Evolutionary conservation across 1,140 invertebrate genomes (phyloP).

Genomic region (Drosophila parvula): DNA sequence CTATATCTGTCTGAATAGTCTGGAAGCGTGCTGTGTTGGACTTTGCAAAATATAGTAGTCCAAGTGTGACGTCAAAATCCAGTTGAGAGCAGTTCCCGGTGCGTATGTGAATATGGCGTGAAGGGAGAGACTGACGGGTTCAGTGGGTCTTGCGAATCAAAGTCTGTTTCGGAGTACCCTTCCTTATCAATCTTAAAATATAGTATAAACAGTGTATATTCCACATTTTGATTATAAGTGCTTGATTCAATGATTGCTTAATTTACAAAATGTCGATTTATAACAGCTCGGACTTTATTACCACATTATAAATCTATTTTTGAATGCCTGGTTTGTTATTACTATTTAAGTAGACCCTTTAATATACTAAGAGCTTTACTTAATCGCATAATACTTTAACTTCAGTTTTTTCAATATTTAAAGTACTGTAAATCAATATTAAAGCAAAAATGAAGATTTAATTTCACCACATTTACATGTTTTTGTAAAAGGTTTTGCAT

Average conservation of each 20-base stretch:
- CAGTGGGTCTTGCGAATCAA: slow-evolving; percentile 22
- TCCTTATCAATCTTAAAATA: slow-evolving; percentile 23
- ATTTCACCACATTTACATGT: neutral
- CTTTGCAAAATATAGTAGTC: slow-evolving; percentile 45
- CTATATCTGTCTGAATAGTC: slow-evolving; percentile 9
- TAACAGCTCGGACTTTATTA: neutral
- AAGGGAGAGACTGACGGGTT: slow-evolving; percentile 11
- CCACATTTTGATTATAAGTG: neutral
- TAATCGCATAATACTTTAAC: no score
- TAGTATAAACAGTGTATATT: slow-evolving; percentile 4
- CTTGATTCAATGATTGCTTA: slow-evolving; percentile 14
- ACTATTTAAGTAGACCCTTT: neutral
- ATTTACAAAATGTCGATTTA: neutral
- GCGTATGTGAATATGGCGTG: slow-evolving; percentile 11
- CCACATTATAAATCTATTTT: neutral
- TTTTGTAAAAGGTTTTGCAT: neutral
- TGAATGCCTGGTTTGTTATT: neutral
- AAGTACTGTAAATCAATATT: neutral
- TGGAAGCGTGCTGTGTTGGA: slow-evolving; percentile 32
- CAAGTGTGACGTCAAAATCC: slow-evolving; percentile 45
- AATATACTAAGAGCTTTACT: neutral
- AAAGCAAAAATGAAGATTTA: neutral
- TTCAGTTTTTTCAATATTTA: neutral
- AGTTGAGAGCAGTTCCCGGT: slow-evolving; percentile 28
- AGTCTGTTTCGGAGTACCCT: slow-evolving; percentile 37